These are phyloP conservation scores for Aphis craccivora DNA, from an alignment of 1,140 invertebrate genomes.

Conservation along the genomic window DNA sequence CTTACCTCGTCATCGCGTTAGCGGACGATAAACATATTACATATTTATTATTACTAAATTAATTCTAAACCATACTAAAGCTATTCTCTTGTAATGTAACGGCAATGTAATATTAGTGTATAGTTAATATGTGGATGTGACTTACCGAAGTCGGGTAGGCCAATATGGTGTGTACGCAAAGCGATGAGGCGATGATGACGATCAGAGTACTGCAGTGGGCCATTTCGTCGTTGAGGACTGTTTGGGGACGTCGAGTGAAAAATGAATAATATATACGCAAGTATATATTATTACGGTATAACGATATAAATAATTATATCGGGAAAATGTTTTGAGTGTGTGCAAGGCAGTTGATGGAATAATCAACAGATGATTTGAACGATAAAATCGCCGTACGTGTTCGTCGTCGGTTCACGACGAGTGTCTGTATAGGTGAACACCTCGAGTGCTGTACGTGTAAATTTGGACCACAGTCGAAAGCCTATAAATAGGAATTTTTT, in stretches of 20 bases:
- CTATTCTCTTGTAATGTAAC: background rate
- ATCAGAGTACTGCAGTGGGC: background rate
- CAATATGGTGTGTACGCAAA: background rate
- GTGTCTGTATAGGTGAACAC: too few relatives aligned
- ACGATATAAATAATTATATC: background rate
- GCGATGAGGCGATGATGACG: background rate
- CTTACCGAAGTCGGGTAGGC: conserved; percentile 36
- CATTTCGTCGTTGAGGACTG: background rate
- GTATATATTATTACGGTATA: background rate
- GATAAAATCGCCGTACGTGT: too few relatives aligned
- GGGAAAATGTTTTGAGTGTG: background rate
- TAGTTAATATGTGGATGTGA: background rate
- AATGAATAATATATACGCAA: background rate
- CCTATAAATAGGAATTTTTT: background rate
- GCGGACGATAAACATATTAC: background rate
- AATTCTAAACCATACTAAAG: too few relatives aligned
- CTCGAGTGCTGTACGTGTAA: too few relatives aligned
- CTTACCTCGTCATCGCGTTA: too few relatives aligned
- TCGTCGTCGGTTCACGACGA: too few relatives aligned
- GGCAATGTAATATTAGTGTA: background rate
- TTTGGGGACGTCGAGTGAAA: background rate
- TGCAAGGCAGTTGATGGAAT: background rate
- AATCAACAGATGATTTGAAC: background rate
- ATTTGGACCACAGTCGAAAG: background rate
- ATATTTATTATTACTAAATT: background rate